Conservation (phyloP, 2,797 vertebrate genomes). For the Rhynchonycteris naso region DNA sequence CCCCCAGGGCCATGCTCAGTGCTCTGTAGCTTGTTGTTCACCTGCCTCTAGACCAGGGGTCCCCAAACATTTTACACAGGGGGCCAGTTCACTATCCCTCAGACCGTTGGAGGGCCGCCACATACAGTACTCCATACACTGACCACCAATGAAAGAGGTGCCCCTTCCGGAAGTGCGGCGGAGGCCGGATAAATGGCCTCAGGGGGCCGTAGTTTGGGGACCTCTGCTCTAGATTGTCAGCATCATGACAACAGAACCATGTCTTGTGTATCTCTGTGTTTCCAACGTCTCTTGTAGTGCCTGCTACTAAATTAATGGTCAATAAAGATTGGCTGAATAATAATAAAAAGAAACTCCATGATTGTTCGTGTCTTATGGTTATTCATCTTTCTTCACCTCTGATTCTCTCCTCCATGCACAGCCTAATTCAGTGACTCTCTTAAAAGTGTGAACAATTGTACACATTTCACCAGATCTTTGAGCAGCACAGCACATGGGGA, state of each 20-base stretch:
- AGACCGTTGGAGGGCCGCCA: too few species aligned
- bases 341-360: not conserved
- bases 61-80: too few species aligned
- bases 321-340: not conserved
- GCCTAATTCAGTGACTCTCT: not conserved
- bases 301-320: not conserved
- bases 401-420: not conserved
- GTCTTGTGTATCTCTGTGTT: not conserved
- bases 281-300: not conserved
- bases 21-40: rapidly evolving
- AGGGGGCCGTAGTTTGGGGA: too few species aligned
- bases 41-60: not conserved
- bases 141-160: too few species aligned
- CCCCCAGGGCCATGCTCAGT: not conserved
- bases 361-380: not conserved
- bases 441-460: not conserved
- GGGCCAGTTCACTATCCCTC: too few species aligned
- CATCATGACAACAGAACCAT: not conserved
- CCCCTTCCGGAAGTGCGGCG: too few species aligned
- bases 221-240: not conserved
- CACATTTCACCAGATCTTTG: not conserved
- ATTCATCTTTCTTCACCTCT: not conserved
- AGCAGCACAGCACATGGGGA: not conserved
- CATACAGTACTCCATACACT: too few species aligned
- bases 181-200: too few species aligned